Conservation (phyloP, 2,113 vertebrate species). For the Hemiscyllium ocellatum region DNA sequence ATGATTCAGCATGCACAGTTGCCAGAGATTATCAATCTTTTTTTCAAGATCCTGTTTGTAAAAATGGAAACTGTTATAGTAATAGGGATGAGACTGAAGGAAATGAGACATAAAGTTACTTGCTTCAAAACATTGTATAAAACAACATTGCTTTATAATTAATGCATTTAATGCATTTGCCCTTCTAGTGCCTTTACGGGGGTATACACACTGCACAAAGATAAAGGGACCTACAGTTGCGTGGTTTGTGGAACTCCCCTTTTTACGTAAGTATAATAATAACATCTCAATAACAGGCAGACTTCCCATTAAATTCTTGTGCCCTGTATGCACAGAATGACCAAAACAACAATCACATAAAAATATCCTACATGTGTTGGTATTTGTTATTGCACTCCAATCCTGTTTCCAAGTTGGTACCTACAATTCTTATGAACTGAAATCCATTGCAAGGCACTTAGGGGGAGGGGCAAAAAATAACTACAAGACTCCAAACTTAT, state of each 20-base stretch:
- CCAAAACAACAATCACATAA: neutral
- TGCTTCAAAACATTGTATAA: neutral
- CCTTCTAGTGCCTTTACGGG: slow-evolving; percentile 81
- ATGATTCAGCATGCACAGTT: slow-evolving; percentile 39
- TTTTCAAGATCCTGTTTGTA: slow-evolving; percentile 70
- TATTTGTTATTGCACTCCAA: neutral
- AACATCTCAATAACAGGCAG: slow-evolving; percentile 29
- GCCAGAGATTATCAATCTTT: slow-evolving; percentile 67
- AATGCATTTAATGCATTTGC: neutral
- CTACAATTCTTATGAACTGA: neutral
- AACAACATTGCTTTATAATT: neutral
- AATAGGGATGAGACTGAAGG: neutral
- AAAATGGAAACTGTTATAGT: slow-evolving; percentile 42
- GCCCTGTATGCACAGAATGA: neutral
- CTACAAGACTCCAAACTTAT: slow-evolving; percentile 7
- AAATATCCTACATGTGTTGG: neutral
- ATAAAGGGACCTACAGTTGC: slow-evolving; percentile 79
- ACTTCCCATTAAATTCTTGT: neutral
- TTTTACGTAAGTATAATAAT: slow-evolving; percentile 72
- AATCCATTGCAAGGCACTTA: neutral
- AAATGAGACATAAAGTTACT: neutral
- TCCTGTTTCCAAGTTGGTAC: neutral
- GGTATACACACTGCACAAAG: slow-evolving; percentile 74
- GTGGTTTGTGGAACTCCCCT: slow-evolving; percentile 79
- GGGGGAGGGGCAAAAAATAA: neutral